Base-by-base conservation (phyloP, 2,888 invertebrate species). In the Heliconius ismenius region DNA sequence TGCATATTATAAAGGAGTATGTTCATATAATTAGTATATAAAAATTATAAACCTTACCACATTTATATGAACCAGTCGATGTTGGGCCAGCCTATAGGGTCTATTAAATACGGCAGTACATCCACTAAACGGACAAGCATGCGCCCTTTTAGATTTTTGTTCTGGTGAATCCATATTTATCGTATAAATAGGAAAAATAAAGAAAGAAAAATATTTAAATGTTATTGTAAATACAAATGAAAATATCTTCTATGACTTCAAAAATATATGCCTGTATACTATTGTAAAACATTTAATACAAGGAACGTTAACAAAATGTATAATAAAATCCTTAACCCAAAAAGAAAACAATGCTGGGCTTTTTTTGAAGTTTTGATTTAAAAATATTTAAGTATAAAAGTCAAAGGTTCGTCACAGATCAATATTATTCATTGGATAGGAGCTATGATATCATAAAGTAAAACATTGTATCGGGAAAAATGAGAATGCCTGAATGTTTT, bases 51-150 rank as follows among this genome's bases (percentile, higher is more conserved):
- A 28, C 86, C 92, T 90, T 93, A 96, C 96, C 80, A 95, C 88
- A 83, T 95, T 95, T 2, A 91, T 91, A 81, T 96, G 96, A 58
- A 90, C 87, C 79, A 93, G 91, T 78, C 95, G 86, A 84, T 96
- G 96, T 73, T 95, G 94, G 62, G 93, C 90, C 76, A 96, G 87
- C 81, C 95, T 92, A 65, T 92, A 95, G 18, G 95, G 92, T 73
- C 95, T 93, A 78, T 87, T 87, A 80, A 95, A 96, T 39, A 86
- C 86, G 36, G 92, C 88, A 1, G 86, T 84, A 81, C 96, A 96
- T 1, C 92, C 92, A 26, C 82, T 81, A 78, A 91, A 88, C 21
- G 86, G 86, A 81, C 96, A 95, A 78, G 76, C 76, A 74, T 78
- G 76, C 65, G 65, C 77, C 79, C 81, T 79, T 39, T 79, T 80